These are phyloP conservation scores for Acridotheres tristis DNA, from an alignment of 2,797 vertebrate species.

Conservation along the genomic window DNA sequence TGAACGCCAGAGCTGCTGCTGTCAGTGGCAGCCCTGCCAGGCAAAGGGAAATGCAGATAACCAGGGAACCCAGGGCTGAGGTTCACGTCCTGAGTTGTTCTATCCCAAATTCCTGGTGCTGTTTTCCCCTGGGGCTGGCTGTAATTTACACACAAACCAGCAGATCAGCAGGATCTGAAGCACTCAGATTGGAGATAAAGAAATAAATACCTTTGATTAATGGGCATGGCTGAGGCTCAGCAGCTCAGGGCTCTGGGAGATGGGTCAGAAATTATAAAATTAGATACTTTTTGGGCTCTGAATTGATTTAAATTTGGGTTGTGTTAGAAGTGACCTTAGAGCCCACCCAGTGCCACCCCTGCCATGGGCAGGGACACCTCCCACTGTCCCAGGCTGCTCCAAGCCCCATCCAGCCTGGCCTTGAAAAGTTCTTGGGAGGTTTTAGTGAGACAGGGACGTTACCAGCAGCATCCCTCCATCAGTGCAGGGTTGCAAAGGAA, in stretches of 20 bases:
- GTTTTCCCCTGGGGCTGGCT: not conserved
- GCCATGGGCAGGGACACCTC: not conserved
- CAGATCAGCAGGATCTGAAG: not conserved
- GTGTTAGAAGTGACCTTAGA: not conserved
- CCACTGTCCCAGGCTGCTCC: not conserved
- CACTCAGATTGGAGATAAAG: not conserved
- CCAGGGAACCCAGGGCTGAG: not conserved
- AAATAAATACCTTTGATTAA: not conserved
- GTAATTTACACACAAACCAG: not conserved
- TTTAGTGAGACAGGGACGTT: not conserved
- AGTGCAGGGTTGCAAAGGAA: not conserved
- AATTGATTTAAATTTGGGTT: not conserved
- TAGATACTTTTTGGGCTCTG: fast-evolving
- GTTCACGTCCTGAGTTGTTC: not conserved
- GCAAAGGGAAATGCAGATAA: not conserved
- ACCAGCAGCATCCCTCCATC: not conserved
- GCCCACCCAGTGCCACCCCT: not conserved
- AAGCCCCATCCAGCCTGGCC: not conserved
- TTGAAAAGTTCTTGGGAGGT: not conserved
- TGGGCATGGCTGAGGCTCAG: not conserved
- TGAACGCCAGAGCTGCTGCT: not conserved
- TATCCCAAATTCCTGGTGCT: not conserved
- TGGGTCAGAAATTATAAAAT: not conserved
- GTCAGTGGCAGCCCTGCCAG: not conserved
- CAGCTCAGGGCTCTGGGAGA: not conserved